A percentile compares a stretch with the other conserved stretches of the same genome.
These are phyloP conservation scores for Cheiracanthium punctorium DNA, from an alignment of 2,888 invertebrate genomes.

Conservation along the genomic window DNA sequence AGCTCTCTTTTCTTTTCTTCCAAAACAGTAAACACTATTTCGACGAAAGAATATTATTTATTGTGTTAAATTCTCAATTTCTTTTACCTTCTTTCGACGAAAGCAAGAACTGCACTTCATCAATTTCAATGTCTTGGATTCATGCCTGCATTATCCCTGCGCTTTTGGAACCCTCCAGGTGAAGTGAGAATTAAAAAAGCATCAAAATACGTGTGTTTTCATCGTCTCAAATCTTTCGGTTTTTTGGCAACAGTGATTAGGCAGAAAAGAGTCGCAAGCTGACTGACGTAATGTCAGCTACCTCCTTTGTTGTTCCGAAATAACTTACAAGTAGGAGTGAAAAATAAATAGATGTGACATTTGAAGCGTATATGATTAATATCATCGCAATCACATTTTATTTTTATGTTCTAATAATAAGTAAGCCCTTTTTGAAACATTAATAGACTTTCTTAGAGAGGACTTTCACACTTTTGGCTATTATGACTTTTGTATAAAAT, in stretches of 20 bases:
- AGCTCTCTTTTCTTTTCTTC: too few species aligned
- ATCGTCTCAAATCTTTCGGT: not conserved
- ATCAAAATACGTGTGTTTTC: not conserved
- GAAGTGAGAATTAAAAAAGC: not conserved
- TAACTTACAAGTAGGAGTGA: not conserved
- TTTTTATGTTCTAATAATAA: too few species aligned
- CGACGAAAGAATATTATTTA: too few species aligned
- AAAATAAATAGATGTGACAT: not conserved
- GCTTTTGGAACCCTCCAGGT: too few species aligned
- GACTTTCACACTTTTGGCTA: too few species aligned
- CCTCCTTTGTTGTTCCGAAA: not conserved
- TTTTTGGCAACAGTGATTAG: not conserved
- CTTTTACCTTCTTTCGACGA: not conserved
- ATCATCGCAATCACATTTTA: too few species aligned
- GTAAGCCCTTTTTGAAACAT: too few species aligned
- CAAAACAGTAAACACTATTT: too few species aligned
- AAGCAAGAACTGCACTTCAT: slow-evolving; percentile 22
- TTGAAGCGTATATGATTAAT: not conserved
- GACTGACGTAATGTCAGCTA: not conserved
- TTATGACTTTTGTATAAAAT: too few species aligned
- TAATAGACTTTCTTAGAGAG: too few species aligned
- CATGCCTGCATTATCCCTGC: slow-evolving; percentile 45
- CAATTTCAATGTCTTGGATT: slow-evolving; percentile 48
- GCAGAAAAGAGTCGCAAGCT: not conserved
- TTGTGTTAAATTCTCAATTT: not conserved